A percentile compares a stretch with the other conserved stretches of the same genome.
Evolutionary conservation across 2,888 invertebrate genomes (phyloP).

Genomic region (Eilema depressum): DNA sequence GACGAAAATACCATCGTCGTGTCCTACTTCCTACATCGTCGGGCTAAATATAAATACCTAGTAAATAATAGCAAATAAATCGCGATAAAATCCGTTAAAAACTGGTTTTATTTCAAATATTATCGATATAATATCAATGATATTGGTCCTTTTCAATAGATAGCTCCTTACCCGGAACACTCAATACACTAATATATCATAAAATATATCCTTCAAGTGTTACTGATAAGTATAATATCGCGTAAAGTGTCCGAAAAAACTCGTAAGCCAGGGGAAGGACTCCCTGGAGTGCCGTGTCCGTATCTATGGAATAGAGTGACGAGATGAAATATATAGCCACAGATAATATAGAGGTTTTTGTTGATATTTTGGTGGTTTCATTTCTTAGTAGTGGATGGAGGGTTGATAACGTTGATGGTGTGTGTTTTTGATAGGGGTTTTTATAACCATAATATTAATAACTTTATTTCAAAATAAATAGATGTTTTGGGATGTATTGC

Average conservation of each 20-base stretch:
- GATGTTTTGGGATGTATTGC: too few species aligned
- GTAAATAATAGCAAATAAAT: too few species aligned
- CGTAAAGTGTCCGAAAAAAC: constrained; percentile 31
- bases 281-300: constrained; percentile 61
- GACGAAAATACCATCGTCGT: too few species aligned
- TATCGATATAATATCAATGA: background rate
- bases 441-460: background rate
- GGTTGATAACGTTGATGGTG: constrained; percentile 15
- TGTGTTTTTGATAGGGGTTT: background rate
- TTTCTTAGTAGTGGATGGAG: constrained; percentile 52
- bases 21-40: too few species aligned
- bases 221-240: constrained; percentile 43
- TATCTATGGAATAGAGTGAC: constrained; percentile 54
- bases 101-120: too few species aligned
- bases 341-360: constrained; percentile 57
- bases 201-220: constrained; percentile 30
- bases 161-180: background rate
- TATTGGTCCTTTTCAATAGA: background rate
- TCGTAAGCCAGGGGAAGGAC: constrained; percentile 51
- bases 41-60: too few species aligned
- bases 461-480: background rate
- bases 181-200: constrained; percentile 17
- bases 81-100: too few species aligned
- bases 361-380: constrained; percentile 28
- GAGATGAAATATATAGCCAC: constrained; percentile 61